Evolutionary conservation across 2,888 invertebrate species (phyloP).

Genomic region (Timema podura): DNA sequence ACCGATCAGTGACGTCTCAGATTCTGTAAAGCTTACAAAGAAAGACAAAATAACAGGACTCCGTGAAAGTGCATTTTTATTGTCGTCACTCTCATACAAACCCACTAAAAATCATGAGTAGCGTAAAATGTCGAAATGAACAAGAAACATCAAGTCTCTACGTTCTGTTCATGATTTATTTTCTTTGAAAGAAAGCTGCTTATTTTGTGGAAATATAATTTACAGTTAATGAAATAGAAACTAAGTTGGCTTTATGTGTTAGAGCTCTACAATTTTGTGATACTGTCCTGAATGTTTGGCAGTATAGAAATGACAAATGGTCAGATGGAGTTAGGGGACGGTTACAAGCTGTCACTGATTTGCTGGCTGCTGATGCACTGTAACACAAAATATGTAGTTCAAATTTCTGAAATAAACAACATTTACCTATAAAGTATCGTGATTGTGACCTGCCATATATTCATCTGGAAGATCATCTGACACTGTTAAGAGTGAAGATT

Average conservation of each 20-base stretch:
- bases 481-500: not conserved
- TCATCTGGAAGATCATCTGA: not conserved
- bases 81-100: not conserved
- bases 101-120: not conserved
- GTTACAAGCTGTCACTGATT: not conserved
- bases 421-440: not conserved
- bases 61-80: not conserved
- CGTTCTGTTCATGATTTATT: not conserved
- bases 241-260: not conserved
- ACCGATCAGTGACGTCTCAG: too few species aligned
- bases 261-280: slow-evolving; percentile 1
- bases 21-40: too few species aligned
- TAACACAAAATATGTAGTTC: not conserved
- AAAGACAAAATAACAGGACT: too few species aligned
- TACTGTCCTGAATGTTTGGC: not conserved
- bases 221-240: not conserved
- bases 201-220: not conserved
- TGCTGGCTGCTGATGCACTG: not conserved
- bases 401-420: not conserved
- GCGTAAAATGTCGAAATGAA: not conserved
- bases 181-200: not conserved
- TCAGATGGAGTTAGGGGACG: not conserved
- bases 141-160: not conserved
- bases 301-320: not conserved
- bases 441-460: not conserved